Base-by-base conservation (phyloP, 2,113 vertebrate genomes). In the Alethe diademata region DNA sequence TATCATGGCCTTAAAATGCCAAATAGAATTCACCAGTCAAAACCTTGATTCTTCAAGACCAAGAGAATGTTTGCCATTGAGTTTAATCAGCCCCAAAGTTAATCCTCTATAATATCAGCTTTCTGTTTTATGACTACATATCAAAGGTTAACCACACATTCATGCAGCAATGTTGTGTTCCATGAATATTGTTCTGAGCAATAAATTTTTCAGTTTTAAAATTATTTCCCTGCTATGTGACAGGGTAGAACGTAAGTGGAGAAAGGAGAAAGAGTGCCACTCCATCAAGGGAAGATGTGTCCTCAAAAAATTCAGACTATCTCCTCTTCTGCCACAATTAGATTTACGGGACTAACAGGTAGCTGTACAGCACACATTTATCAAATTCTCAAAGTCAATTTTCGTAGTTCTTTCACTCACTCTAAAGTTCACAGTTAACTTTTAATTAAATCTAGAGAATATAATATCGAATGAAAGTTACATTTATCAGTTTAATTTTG, bases 371-470 rank as follows among this genome's bases (percentile, higher is more conserved):
- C n/a, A 67, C 42, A 71, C 66, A 89, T 96, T 91, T 66, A 64
- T 94, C 73, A 90, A 85, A 89, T 75, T 95, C 36, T 58, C 60
- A 72, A 92, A 93, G 89, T 85, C 76, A 90, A 42, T 94, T 96
- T 95, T 80, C 0, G 0, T 66, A 33, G 28, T 89, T 72, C 93
- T 96, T 95, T 97, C 60, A 92, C 36, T 96, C 86, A 86, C 13
- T 83, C 28, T 72, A 61, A 96, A 94, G 50, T 89, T 96, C 82
- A 90, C 38, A 69, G 83, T 96, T 97, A 96, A 94, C 70, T 89
- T 97, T 97, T 96, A 96, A 96, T 96, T 97, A 95, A 96, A 97
- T 96, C 73, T 93, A 53, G 35, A 86, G 35, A 87, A 75, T 86
- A 70, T 90, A 82, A 90, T 73, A 91, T 74, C 82, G 73, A 90